Conservation (phyloP, 2,888 invertebrate species). For the Oscheius onirici region DNA sequence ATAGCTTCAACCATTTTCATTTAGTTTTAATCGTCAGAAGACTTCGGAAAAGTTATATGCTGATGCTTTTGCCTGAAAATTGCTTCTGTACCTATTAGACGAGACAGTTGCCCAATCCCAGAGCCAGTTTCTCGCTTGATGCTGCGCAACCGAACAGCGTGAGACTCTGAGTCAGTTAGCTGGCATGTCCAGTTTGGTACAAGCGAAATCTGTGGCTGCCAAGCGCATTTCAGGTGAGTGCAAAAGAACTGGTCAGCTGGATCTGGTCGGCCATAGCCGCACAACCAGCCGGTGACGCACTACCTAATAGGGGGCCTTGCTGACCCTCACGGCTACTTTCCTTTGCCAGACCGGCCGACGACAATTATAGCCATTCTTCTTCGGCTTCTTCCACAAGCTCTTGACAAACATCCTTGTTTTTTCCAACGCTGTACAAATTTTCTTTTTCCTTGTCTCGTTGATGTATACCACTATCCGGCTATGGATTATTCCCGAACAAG, state of each 20-base stretch:
- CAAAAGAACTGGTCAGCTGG: constrained; percentile 30
- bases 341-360: constrained; percentile 26
- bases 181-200: constrained; percentile 19
- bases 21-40: no score
- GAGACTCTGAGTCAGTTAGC: constrained; percentile 5
- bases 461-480: neutral
- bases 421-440: neutral
- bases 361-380: constrained; percentile 11
- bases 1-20: no score
- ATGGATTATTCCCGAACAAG: neutral
- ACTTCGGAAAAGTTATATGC: no score
- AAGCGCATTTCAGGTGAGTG: constrained; percentile 33
- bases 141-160: constrained; percentile 2
- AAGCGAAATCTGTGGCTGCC: constrained; percentile 27
- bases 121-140: constrained; percentile 24
- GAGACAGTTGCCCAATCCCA: neutral
- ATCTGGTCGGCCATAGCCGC: constrained; percentile 24
- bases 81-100: no score
- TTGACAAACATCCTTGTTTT: constrained; percentile 14
- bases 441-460: neutral
- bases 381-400: constrained; percentile 18
- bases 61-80: no score
- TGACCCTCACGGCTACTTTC: constrained; percentile 32
- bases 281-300: constrained; percentile 32
- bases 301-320: constrained; percentile 29